Evolutionary conservation across 2,113 vertebrate species (phyloP).

Genomic region (Brachyhypopomus gauderio): DNA sequence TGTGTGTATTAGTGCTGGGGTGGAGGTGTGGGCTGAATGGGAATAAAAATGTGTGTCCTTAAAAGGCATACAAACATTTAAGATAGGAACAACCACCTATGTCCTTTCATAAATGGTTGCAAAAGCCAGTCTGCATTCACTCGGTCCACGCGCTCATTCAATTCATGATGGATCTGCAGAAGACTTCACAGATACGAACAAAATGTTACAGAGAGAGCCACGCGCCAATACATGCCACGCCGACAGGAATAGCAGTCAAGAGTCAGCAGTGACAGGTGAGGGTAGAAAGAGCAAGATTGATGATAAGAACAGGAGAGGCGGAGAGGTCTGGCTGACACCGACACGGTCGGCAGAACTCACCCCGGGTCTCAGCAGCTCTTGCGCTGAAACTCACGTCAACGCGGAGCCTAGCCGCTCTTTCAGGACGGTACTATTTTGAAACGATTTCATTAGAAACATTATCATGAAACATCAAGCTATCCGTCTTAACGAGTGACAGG

Average conservation of each 20-base stretch:
- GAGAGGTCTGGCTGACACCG: slow-evolving; percentile 37
- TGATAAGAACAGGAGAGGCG: slow-evolving; percentile 26
- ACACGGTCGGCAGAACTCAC: not conserved
- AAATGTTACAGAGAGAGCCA: slow-evolving; percentile 34
- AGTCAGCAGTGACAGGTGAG: slow-evolving; percentile 42
- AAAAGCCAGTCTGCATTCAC: no score
- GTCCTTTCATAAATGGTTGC: no score
- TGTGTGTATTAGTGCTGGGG: not conserved
- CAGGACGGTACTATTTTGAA: not conserved
- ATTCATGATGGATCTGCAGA: slow-evolving; percentile 1
- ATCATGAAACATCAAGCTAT: not conserved
- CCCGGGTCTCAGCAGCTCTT: slow-evolving; percentile 25
- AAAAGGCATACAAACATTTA: no score
- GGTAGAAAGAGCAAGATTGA: slow-evolving; percentile 30
- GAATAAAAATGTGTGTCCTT: no score
- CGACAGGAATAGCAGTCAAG: slow-evolving; percentile 32
- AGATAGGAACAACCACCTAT: no score
- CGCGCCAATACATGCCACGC: slow-evolving; percentile 13
- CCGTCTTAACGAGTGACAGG: not conserved
- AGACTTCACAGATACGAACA: slow-evolving; percentile 6
- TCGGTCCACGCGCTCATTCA: not conserved
- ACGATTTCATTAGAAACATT: not conserved
- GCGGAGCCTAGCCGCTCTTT: not conserved
- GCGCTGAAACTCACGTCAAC: not conserved
- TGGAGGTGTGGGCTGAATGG: no score